Evolutionary conservation across 2,888 invertebrate genomes (phyloP), one percentile per base, ranked within the genome.

Genomic region (Apamea monoglypha): DNA sequence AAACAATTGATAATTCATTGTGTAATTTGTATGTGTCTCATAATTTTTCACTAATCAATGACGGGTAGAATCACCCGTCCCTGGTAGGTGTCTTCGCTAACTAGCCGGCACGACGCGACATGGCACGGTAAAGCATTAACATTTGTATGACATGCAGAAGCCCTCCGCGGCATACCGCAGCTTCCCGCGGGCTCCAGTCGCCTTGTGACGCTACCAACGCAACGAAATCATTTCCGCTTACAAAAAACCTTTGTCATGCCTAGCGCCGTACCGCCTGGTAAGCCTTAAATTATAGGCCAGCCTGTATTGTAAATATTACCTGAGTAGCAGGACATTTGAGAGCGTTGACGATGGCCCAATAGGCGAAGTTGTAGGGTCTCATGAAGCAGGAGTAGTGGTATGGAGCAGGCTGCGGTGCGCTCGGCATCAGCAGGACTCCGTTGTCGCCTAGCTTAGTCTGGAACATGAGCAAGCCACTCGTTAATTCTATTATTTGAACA

Each of bases 241-340:
- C 10, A 25, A 56, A 25, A 53, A 56, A 56, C 12, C 25, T 56
- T 56, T 56, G 56, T n/a, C 56, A n/a, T 25, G 56, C 56, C 56
- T 0, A 25, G 10, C 4, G 56, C 12, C 59, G 14, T 4, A n/a
- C 1, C 12, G n/a, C 59, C 4, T 59, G 12, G 12, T 59, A 8
- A 8, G 7, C 2, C 47, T 47, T 16, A 47, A 47, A 47, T 47
- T 5, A 47, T 16, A 47, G 16, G 16, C 16, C 47, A 47, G 18
- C 18, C 16, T 50, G 50, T 50, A 53, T 50, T 50, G 6, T n/a
- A 56, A 59, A 59, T 59, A 64, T 32, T 64, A 66, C 97, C 97
- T 99, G 98, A 10, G 99, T 99, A 0, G 97, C 98, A 0, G 99
- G 99, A 69, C 99, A 97, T 78, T 98, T 98, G 47, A 99, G 96